phyloP scores from a whole-genome alignment of 1,140 invertebrate species.

The Chrysomallon squamiferum region DNA sequence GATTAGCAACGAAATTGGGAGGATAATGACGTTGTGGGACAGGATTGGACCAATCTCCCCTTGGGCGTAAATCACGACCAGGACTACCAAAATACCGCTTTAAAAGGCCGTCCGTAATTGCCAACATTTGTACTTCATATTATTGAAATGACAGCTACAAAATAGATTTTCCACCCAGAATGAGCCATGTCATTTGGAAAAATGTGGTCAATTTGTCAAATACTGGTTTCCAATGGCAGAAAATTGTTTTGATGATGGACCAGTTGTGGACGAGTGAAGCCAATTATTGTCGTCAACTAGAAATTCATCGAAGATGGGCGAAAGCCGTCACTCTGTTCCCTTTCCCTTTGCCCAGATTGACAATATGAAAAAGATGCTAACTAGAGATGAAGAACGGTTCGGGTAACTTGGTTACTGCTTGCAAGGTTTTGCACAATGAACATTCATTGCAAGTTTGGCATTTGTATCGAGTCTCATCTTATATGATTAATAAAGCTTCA shows the following conservation, averaged over 20 bases:
- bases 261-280: neutral
- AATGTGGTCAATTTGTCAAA: slow-evolving; percentile 22
- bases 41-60: neutral
- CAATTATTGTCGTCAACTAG: slow-evolving; percentile 5
- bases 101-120: slow-evolving; percentile 14
- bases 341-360: too few relatives aligned
- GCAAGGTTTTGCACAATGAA: too few relatives aligned
- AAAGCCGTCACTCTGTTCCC: neutral
- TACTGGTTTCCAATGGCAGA: slow-evolving; percentile 17
- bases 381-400: too few relatives aligned
- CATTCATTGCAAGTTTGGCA: too few relatives aligned
- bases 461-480: too few relatives aligned
- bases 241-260: slow-evolving; percentile 17
- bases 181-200: slow-evolving; percentile 13
- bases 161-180: slow-evolving; percentile 14
- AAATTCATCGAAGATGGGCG: slow-evolving; percentile 3
- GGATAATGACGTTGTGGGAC: slow-evolving; percentile 17
- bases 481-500: too few relatives aligned
- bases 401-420: too few relatives aligned
- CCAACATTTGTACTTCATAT: slow-evolving; percentile 6
- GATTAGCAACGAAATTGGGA: slow-evolving; percentile 11
- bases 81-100: slow-evolving; percentile 9
- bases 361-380: too few relatives aligned
- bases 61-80: slow-evolving; percentile 9
- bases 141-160: slow-evolving; percentile 6